phyloP scores from a whole-genome alignment of 1,140 invertebrate species.

The Myzus persicae region DNA sequence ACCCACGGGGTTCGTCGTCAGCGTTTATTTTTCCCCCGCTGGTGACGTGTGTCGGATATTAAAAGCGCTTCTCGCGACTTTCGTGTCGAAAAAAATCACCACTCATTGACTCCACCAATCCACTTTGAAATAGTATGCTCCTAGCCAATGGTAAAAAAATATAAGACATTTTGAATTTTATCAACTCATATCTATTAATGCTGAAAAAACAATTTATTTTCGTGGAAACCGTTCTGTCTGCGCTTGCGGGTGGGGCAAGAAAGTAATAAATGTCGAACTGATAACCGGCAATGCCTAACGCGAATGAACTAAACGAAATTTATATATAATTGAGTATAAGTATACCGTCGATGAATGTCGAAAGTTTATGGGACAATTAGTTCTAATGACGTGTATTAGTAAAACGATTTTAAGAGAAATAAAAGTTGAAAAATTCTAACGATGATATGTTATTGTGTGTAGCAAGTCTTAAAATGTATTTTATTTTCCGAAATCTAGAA shows the following conservation, averaged over 20 bases:
- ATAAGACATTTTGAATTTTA: not conserved
- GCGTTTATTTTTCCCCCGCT: slow-evolving; percentile 20
- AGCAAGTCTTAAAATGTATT: not conserved
- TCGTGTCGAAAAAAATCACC: slow-evolving; percentile 14
- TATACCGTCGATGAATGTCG: not conserved
- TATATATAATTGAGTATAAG: not conserved
- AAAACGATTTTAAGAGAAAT: not conserved
- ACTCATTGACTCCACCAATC: not conserved
- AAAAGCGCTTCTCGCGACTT: slow-evolving; percentile 19
- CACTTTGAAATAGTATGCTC: not conserved
- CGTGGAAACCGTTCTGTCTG: not conserved
- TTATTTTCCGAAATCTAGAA: not conserved
- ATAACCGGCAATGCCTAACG: not conserved
- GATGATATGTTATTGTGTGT: not conserved
- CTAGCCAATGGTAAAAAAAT: not conserved
- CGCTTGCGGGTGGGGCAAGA: no score
- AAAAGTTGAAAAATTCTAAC: not conserved
- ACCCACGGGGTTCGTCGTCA: slow-evolving; percentile 35
- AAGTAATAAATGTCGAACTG: not conserved
- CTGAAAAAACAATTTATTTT: not conserved
- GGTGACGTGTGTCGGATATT: slow-evolving; percentile 48
- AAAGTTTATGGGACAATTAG: not conserved
- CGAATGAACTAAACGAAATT: not conserved
- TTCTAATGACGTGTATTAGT: not conserved
- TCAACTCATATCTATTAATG: not conserved